These are phyloP conservation scores for Chauna torquata DNA, from an alignment of 2,113 vertebrate species.

Conservation along the genomic window DNA sequence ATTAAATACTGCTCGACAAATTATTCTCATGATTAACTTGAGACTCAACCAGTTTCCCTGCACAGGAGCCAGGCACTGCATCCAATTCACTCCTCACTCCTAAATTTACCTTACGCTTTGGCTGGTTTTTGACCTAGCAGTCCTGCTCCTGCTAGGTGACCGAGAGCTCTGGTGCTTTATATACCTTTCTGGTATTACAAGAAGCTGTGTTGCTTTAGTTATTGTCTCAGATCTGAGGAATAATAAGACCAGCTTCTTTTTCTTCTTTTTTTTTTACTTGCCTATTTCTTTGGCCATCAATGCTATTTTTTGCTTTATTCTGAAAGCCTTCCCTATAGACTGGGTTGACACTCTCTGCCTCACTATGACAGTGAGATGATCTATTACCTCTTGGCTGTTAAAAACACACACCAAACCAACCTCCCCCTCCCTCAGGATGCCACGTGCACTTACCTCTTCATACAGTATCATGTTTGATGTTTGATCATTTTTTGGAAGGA, in stretches of 20 bases:
- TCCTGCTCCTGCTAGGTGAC: not conserved
- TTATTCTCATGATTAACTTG: not conserved
- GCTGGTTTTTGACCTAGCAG: not conserved
- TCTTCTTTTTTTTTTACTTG: not conserved
- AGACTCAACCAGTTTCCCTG: not conserved
- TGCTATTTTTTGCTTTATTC: not conserved
- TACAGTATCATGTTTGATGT: fast-evolving
- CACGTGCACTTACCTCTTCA: not conserved
- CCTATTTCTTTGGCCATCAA: not conserved
- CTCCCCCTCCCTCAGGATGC: not conserved
- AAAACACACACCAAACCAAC: not conserved
- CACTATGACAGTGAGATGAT: not conserved
- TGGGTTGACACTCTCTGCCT: not conserved
- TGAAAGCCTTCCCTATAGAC: not conserved
- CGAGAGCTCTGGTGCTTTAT: not conserved
- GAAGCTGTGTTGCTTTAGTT: not conserved
- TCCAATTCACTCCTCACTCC: not conserved
- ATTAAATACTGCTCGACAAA: not conserved
- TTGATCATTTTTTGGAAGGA: not conserved
- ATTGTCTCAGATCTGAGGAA: not conserved
- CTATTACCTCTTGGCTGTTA: not conserved
- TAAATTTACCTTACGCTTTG: not conserved
- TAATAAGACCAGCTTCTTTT: not conserved
- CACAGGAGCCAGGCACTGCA: not conserved
- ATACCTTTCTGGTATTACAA: not conserved